Percentiles rank a stretch among this genome's conserved stretches.
phyloP scores from a whole-genome alignment of 2,113 vertebrate species.

The Ictidomys tridecemlineatus region DNA sequence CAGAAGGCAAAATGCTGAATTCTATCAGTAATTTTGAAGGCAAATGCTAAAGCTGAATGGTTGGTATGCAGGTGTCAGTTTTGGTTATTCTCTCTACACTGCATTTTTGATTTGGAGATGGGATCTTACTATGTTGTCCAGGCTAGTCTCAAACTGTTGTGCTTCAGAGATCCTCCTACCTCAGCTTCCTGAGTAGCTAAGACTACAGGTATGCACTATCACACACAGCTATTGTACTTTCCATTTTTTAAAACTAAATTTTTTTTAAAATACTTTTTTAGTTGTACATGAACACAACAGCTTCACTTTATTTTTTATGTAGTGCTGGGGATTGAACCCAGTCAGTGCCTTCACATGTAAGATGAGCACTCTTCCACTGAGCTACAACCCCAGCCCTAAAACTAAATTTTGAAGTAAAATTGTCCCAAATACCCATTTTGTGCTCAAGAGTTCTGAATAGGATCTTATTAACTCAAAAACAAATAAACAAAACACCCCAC shows the following conservation, averaged over 20 bases:
- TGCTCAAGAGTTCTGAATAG: not conserved
- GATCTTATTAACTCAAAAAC: not conserved
- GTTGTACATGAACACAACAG: too few relatives aligned
- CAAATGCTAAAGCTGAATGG: not conserved
- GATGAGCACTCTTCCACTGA: too few relatives aligned
- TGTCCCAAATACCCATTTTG: not conserved
- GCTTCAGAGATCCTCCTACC: not conserved
- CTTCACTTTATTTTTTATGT: too few relatives aligned
- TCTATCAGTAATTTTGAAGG: not conserved
- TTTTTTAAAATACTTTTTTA: too few relatives aligned
- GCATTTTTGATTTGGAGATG: not conserved
- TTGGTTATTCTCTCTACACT: not conserved
- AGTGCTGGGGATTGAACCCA: too few relatives aligned
- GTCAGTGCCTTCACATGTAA: too few relatives aligned
- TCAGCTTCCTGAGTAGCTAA: not conserved
- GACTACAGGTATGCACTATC: not conserved
- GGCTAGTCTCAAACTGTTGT: not conserved
- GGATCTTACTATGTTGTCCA: not conserved
- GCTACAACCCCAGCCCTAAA: not conserved
- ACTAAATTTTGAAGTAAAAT: slow-evolving; percentile 4
- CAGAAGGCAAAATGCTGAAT: not conserved
- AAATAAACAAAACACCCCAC: not conserved
- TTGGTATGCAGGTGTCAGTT: not conserved
- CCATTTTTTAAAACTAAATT: not conserved
- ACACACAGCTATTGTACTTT: not conserved